Evolutionary conservation across 2,888 invertebrate species (phyloP), one percentile per base, ranked within the genome.

Genomic region (Calliphora vomitoria): DNA sequence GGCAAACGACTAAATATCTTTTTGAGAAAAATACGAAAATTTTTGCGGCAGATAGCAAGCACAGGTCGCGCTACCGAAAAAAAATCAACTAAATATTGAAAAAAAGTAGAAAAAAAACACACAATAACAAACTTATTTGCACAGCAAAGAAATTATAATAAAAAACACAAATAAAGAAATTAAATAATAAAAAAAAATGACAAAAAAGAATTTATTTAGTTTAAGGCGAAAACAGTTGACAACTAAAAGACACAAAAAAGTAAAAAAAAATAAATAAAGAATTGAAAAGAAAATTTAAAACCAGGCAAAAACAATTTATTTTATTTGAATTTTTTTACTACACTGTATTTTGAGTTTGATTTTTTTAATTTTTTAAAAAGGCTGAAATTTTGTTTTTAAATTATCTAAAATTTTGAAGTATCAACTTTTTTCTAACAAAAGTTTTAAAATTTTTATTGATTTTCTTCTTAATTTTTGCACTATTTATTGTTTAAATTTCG

Each of bases 1-100:
- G 88, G 85, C 89, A 87, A 88, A 71, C 89, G 88, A 90, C 90
- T 90, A 85, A 90, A 74, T 75, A 83, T 78, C 64, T 83, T 75
- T 82, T 75, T 55, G 44, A 68, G 72, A 78, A 78, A 50, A 75
- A 79, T 85, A 64, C 68, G 50, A 72, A 87, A 78, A 78, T 78
- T 15, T 75, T 66, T 79, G 88, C 87, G 86, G 88, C 87, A 68
- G 86, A 87, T 89, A 90, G 91, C 86, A 86, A 87, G 74, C 86
- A 85, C 85, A 80, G 87, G 47, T 69, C 69, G 85, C 81, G 79
- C 74, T 82, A 71, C 76, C 86, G 78, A 89, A 85, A 88, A 85
- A 76, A 76, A 72, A 44, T 66, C 74, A 66, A 74, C 53, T 66
- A 13, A 76, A 47, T 64, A 47, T 53, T 35, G 50, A 76, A 82